Conservation (phyloP, 2,888 invertebrate genomes). For the Invenusta paracnida region DNA sequence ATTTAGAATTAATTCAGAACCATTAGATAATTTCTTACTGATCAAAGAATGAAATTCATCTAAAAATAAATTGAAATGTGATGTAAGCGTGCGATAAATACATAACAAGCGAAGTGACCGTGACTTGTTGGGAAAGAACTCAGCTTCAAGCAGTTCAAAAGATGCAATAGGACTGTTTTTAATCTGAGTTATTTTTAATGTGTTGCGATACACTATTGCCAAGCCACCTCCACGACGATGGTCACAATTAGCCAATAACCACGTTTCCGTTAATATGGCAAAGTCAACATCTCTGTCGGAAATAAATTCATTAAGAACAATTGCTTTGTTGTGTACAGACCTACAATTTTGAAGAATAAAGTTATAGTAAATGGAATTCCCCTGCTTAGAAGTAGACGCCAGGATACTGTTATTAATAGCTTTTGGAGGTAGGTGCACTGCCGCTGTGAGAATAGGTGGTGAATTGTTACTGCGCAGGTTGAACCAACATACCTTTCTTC, state of each 20-base stretch:
- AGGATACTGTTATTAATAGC: not conserved
- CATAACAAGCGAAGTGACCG: conserved; percentile 4
- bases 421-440: not conserved
- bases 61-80: not conserved
- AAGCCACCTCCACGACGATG: conserved; percentile 11
- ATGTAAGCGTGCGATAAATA: not conserved
- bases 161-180: not conserved
- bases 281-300: not conserved
- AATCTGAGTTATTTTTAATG: not conserved
- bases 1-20: not conserved
- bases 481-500: not conserved
- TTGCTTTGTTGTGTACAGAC: conserved; percentile 4
- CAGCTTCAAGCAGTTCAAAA: conserved; percentile 3
- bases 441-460: not conserved
- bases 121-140: not conserved
- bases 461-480: not conserved
- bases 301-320: conserved; percentile 5
- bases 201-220: not conserved
- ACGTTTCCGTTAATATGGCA: not conserved
- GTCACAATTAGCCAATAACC: not conserved
- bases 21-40: not conserved
- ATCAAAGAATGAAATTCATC: conserved; percentile 11
- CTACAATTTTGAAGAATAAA: conserved; percentile 25
- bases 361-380: not conserved
- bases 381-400: not conserved